These are phyloP conservation scores for Nomada hirtipes DNA, from an alignment of 2,888 invertebrate species.

Conservation along the genomic window DNA sequence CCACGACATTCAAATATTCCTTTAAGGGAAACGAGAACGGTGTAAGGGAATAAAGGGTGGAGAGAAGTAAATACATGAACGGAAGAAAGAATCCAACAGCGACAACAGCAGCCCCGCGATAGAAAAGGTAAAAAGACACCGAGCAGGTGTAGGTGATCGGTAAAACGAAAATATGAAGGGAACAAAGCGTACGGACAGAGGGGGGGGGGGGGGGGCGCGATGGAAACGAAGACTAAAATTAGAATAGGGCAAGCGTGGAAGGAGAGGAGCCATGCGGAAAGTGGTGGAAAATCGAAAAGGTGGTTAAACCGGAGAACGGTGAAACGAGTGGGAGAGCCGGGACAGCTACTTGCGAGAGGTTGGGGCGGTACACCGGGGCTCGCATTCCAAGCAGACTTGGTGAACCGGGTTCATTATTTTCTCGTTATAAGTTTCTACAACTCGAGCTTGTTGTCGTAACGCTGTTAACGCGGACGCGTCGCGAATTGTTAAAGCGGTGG, in stretches of 20 bases:
- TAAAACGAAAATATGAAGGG: slow-evolving; percentile 57
- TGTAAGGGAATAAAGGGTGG: neutral
- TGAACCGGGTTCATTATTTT: slow-evolving; percentile 83
- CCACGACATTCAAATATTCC: slow-evolving; percentile 47
- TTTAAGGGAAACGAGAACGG: neutral
- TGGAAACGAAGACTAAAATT: slow-evolving; percentile 49
- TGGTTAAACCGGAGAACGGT: slow-evolving; percentile 47
- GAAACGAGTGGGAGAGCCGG: slow-evolving; percentile 39
- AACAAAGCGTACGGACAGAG: slow-evolving; percentile 4
- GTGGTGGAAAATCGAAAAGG: slow-evolving; percentile 56
- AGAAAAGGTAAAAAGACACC: neutral
- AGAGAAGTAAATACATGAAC: neutral
- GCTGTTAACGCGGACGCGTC: slow-evolving; percentile 83
- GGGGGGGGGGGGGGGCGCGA: slow-evolving; percentile 13
- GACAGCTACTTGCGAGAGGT: slow-evolving; percentile 49
- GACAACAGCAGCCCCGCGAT: neutral
- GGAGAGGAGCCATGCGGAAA: slow-evolving; percentile 5
- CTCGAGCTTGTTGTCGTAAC: slow-evolving; percentile 83
- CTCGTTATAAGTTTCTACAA: slow-evolving; percentile 84
- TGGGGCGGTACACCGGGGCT: slow-evolving; percentile 74
- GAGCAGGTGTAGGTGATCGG: slow-evolving; percentile 44
- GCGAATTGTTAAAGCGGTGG: slow-evolving; percentile 81
- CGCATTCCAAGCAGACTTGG: slow-evolving; percentile 82
- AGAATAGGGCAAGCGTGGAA: slow-evolving; percentile 50
- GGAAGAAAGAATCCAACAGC: neutral